Evolutionary conservation across 2,113 vertebrate genomes (phyloP).

Genomic region (Hiodon alosoides): DNA sequence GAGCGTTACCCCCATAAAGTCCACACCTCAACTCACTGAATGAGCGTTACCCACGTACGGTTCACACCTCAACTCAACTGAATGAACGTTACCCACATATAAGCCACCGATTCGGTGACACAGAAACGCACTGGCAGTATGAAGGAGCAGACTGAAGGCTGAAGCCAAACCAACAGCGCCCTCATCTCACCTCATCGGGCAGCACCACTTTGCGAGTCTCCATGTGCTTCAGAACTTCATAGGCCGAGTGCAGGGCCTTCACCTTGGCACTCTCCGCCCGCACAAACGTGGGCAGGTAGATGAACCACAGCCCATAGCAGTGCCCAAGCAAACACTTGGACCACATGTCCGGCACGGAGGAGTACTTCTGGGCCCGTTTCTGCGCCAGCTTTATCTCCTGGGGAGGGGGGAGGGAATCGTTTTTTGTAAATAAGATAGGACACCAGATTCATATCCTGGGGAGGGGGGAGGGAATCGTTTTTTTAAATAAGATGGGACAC

Average conservation of each 20-base stretch:
- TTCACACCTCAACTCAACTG: too few relatives aligned
- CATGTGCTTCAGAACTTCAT: constrained; percentile 87
- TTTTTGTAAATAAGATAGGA: too few relatives aligned
- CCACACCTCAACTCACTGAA: too few relatives aligned
- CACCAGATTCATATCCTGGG: too few relatives aligned
- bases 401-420: not conserved
- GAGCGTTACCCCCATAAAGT: too few relatives aligned
- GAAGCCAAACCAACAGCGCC: not conserved
- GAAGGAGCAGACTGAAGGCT: not conserved
- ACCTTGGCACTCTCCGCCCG: constrained; percentile 71
- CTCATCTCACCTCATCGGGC: constrained; percentile 75
- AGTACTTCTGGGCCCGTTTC: constrained; percentile 80
- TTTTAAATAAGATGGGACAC: too few relatives aligned
- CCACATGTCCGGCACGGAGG: constrained; percentile 80
- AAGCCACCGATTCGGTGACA: not conserved
- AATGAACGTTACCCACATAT: too few relatives aligned
- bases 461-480: not conserved
- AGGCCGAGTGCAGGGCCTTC: constrained; percentile 75
- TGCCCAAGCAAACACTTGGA: constrained; percentile 86
- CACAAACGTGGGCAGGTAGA: constrained; percentile 84
- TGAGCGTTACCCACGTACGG: too few relatives aligned
- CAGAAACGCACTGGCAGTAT: too few relatives aligned
- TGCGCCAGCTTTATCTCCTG: constrained; percentile 92
- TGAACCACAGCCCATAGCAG: constrained; percentile 93
- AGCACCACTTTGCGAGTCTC: constrained; percentile 85